Conservation (phyloP, 1,140 invertebrate genomes). For the Trypoxylus dichotomus region DNA sequence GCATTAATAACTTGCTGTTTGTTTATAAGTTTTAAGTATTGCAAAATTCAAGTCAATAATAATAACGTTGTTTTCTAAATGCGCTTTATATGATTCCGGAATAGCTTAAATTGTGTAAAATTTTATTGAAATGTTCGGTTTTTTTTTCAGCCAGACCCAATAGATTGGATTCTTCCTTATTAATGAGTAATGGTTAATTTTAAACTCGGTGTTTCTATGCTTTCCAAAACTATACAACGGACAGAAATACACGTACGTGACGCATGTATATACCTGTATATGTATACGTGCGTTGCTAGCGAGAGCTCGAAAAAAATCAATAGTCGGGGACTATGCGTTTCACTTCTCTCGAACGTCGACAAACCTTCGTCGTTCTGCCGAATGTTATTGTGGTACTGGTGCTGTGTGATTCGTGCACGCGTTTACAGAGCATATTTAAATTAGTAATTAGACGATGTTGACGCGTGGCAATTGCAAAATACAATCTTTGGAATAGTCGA, state of each 20-base stretch:
- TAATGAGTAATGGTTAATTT: not conserved
- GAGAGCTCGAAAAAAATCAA: conserved; percentile 5
- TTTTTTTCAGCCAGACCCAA: not conserved
- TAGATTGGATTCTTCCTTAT: not conserved
- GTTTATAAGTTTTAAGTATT: too few species aligned
- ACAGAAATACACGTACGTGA: not conserved
- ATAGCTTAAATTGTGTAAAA: too few species aligned
- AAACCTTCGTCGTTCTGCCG: not conserved
- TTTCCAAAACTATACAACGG: too few species aligned
- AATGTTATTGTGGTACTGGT: not conserved
- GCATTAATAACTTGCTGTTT: too few species aligned
- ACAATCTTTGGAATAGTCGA: not conserved
- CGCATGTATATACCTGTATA: not conserved
- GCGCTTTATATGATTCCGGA: too few species aligned
- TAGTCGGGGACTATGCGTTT: not conserved
- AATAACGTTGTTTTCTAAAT: too few species aligned
- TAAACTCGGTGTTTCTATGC: too few species aligned
- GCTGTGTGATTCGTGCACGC: not conserved
- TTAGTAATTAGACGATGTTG: not conserved
- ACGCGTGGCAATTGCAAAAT: not conserved
- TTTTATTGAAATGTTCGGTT: not conserved
- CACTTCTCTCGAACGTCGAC: not conserved
- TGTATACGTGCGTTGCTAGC: not conserved
- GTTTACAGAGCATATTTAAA: not conserved
- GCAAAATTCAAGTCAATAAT: too few species aligned